Evolutionary conservation across 2,888 invertebrate species (phyloP).

Genomic region (Erebia epiphron): DNA sequence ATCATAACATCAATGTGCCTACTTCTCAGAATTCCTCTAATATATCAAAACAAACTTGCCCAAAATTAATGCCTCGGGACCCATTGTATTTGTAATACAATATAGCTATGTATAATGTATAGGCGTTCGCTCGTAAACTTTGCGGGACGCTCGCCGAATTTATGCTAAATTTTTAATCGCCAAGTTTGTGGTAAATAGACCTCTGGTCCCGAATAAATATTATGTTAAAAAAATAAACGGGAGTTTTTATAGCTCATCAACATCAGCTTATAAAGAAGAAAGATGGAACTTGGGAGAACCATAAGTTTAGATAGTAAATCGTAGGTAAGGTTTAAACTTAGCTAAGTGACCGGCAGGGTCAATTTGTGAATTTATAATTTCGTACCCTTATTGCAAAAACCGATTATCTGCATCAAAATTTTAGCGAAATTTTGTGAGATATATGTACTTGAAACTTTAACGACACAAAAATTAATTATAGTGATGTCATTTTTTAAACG

Average conservation of each 20-base stretch:
- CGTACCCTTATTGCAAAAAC: too few species aligned
- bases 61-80: slow-evolving; percentile 12
- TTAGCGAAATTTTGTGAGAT: too few species aligned
- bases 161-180: slow-evolving; percentile 14
- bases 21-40: not conserved
- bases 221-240: not conserved
- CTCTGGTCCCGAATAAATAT: not conserved
- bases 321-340: not conserved
- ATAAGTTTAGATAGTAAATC: too few species aligned
- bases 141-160: not conserved
- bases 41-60: slow-evolving; percentile 21
- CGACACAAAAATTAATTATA: too few species aligned
- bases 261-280: not conserved
- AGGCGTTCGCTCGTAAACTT: slow-evolving; percentile 13
- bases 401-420: too few species aligned
- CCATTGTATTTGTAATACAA: slow-evolving; percentile 3
- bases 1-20: slow-evolving; percentile 8
- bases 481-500: too few species aligned
- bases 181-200: not conserved
- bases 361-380: too few species aligned
- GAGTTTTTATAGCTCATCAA: not conserved
- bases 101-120: too few species aligned
- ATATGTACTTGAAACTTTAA: too few species aligned
- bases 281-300: too few species aligned
- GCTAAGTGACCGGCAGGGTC: too few species aligned